Conservation (phyloP, 2,888 invertebrate species). For the Melolontha melolontha region DNA sequence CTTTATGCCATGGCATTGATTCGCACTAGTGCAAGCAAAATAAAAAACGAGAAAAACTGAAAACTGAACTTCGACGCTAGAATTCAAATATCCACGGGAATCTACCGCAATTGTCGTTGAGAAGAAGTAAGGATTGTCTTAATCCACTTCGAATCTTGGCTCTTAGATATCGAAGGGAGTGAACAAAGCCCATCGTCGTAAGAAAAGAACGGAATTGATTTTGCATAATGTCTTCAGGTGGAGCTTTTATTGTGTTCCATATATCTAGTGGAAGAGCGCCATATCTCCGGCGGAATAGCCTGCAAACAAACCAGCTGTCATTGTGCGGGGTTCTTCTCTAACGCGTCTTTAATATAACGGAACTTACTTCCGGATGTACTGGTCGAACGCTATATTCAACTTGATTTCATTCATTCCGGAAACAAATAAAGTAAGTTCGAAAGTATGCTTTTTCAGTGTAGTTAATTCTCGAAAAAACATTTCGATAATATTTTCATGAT, state of each 20-base stretch:
- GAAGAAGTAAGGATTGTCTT: slow-evolving; percentile 55
- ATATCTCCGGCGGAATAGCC: slow-evolving; percentile 62
- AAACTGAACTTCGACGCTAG: slow-evolving; percentile 34
- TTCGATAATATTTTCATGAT: no score
- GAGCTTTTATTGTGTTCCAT: slow-evolving; percentile 66
- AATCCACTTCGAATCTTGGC: slow-evolving; percentile 62
- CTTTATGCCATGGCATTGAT: not conserved
- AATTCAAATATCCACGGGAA: slow-evolving; percentile 38
- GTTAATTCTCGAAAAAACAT: no score
- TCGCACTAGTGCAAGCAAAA: slow-evolving; percentile 15
- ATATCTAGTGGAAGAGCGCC: slow-evolving; percentile 62
- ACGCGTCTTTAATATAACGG: slow-evolving; percentile 61
- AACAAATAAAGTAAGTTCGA: slow-evolving; percentile 17
- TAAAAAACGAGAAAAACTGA: slow-evolving; percentile 31
- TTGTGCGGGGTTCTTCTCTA: slow-evolving; percentile 59
- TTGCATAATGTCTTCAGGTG: slow-evolving; percentile 69
- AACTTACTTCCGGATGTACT: slow-evolving; percentile 51
- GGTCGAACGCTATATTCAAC: slow-evolving; percentile 34
- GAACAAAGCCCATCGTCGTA: slow-evolving; percentile 60
- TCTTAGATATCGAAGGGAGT: slow-evolving; percentile 59
- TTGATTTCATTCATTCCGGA: slow-evolving; percentile 35
- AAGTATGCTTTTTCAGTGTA: not conserved
- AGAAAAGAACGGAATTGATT: slow-evolving; percentile 66
- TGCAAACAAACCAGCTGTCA: slow-evolving; percentile 65
- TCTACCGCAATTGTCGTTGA: slow-evolving; percentile 47